Base-by-base conservation (phyloP, 2,888 invertebrate species). In the Amiota communis region DNA sequence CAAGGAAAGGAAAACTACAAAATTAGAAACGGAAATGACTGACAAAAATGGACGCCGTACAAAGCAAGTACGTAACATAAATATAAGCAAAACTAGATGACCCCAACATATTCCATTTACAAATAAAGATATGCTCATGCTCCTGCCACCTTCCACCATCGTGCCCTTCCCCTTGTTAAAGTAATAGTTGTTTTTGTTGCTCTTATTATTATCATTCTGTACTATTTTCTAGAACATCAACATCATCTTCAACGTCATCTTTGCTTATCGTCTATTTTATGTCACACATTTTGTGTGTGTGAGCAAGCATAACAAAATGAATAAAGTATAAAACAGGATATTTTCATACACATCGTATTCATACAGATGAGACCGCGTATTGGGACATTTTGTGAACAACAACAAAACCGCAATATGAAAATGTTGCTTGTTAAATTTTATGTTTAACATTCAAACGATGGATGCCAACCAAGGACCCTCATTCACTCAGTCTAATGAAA, bases 1-100 rank as follows among this genome's bases (percentile, higher is more conserved):
- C 13, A 53, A 9, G 11, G 13, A 53, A 53, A 72, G 74, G 74
- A 75, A 77, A 77, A 77, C 72, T 77, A 75, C 75, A 73, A 73
- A 72, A 74, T 68, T 72, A 72, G 70, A 71, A 74, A 72, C 64
- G 74, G 72, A 77, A 75, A 75, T 75, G 61, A 70, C 65, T 65
- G 56, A 20, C 65, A 65, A 56, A 71, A 72, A 65, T 65, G 65
- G 65, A 72, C 65, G 11, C 67, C 23, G 17, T 3, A 57, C n/a
- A 57, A 57, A n/a, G 10, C 57, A 15, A 23, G 23, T 23, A 23
- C 3, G 3, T 6, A 36, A 6, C 36, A 36, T 36, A 23, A 23
- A 23, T 23, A 23, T 23, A 36, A 36, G 36, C 36, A 2, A 6
- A 23, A 6, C 36, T 36, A 0, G 36, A 2, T 36, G 36, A 36